phyloP scores from a whole-genome alignment of 2,113 vertebrate genomes.

The Apistogramma diplotaenia region DNA sequence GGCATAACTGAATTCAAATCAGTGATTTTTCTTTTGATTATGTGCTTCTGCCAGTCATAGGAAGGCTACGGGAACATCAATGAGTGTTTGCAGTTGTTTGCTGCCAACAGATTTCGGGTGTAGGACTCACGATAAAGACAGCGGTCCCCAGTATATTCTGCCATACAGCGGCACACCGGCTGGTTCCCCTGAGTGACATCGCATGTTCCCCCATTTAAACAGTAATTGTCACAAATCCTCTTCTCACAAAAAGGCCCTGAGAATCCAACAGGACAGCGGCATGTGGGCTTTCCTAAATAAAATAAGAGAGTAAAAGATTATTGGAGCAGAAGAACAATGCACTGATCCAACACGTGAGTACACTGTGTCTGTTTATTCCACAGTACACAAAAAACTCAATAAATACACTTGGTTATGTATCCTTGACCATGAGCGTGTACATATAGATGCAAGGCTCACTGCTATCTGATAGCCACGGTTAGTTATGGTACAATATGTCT shows the following conservation, averaged over 20 bases:
- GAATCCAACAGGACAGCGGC: constrained; percentile 88
- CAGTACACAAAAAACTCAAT: neutral
- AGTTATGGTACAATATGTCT: too few relatives aligned
- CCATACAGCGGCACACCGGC: constrained; percentile 86
- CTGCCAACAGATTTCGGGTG: neutral
- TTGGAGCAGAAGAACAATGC: neutral
- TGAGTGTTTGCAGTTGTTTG: neutral
- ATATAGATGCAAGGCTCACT: too few relatives aligned
- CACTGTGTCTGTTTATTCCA: neutral
- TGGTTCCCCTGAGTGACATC: constrained; percentile 91
- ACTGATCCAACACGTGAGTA: neutral
- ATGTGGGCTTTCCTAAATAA: constrained; percentile 88
- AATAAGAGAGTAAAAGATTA: neutral
- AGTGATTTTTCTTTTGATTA: constrained; percentile 2
- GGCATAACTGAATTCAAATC: constrained; percentile 22
- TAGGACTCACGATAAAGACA: constrained; percentile 91
- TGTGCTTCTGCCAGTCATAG: constrained; percentile 4
- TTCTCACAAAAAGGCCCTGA: constrained; percentile 90
- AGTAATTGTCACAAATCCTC: constrained; percentile 87
- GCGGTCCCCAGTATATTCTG: constrained; percentile 92
- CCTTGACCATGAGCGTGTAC: neutral
- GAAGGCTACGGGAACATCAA: neutral
- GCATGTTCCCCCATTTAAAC: constrained; percentile 91
- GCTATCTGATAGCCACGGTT: too few relatives aligned
- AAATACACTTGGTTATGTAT: neutral